These are phyloP conservation scores for Gallinago media DNA, from an alignment of 2,113 vertebrate species.

Conservation along the genomic window DNA sequence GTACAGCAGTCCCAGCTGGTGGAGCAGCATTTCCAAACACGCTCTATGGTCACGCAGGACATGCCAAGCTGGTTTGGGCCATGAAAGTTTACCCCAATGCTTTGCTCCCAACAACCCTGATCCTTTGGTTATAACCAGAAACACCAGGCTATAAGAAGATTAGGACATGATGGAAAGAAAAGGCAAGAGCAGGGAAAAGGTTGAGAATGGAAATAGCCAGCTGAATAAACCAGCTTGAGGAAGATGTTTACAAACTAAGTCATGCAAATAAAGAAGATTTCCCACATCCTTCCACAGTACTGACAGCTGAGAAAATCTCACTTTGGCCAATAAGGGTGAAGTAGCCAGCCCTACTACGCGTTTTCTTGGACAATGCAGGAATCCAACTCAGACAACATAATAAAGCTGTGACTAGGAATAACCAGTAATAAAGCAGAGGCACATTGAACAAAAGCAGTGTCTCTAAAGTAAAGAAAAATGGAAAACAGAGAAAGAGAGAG, in stretches of 20 bases:
- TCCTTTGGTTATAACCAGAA: neutral
- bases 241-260: neutral
- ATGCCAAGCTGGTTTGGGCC: neutral
- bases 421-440: neutral
- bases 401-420: neutral
- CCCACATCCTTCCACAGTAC: neutral
- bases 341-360: neutral
- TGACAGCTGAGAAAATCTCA: neutral
- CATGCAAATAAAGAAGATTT: neutral
- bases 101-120: neutral
- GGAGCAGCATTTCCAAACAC: neutral
- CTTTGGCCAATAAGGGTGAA: neutral
- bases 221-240: neutral
- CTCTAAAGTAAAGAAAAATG: neutral
- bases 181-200: neutral
- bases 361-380: neutral
- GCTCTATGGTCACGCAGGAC: neutral
- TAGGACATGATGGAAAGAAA: neutral
- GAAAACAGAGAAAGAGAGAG: neutral
- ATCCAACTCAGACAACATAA: neutral
- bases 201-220: neutral
- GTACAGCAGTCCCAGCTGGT: neutral
- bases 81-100: fast-evolving
- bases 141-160: neutral
- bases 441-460: neutral